phyloP scores from a whole-genome alignment of 2,797 vertebrate genomes.

The Champsocephalus gunnari region DNA sequence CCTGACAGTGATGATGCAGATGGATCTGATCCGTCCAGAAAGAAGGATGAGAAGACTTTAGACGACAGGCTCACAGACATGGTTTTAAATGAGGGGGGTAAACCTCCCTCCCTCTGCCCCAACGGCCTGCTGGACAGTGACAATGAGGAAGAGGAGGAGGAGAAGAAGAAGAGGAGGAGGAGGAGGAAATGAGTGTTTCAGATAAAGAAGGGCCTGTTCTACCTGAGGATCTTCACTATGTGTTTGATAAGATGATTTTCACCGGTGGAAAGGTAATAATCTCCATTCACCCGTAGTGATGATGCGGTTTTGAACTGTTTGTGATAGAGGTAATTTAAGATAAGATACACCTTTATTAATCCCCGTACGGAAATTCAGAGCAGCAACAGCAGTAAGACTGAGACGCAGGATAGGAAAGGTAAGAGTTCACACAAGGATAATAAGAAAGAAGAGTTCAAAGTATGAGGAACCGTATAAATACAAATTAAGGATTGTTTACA shows the following conservation, averaged over 20 bases:
- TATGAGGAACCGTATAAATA: no score
- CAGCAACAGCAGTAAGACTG: no score
- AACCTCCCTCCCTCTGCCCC: slow-evolving; percentile 81
- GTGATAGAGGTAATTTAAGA: neutral
- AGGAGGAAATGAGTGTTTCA: slow-evolving; percentile 35
- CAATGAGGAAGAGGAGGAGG: slow-evolving; percentile 69
- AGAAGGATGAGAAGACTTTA: slow-evolving; percentile 60
- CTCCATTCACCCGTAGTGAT: neutral
- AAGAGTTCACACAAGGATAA: neutral
- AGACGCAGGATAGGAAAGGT: neutral
- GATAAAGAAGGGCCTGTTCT: slow-evolving; percentile 77
- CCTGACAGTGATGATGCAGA: slow-evolving; percentile 67
- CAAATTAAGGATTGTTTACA: no score
- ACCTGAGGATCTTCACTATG: slow-evolving; percentile 91
- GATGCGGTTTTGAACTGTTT: neutral
- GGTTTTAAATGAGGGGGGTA: slow-evolving; percentile 56
- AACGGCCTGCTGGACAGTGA: slow-evolving; percentile 85
- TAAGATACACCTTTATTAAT: neutral
- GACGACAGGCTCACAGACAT: slow-evolving; percentile 63
- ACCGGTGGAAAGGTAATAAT: slow-evolving; percentile 94
- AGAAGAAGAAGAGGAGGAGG: slow-evolving; percentile 72
- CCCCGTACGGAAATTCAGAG: no score
- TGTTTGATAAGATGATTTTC: slow-evolving; percentile 96
- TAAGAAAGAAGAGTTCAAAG: no score
- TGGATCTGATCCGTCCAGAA: slow-evolving; percentile 41